These are phyloP conservation scores for Drosophila punjabiensis DNA, from an alignment of 1,140 invertebrate species.

Conservation along the genomic window DNA sequence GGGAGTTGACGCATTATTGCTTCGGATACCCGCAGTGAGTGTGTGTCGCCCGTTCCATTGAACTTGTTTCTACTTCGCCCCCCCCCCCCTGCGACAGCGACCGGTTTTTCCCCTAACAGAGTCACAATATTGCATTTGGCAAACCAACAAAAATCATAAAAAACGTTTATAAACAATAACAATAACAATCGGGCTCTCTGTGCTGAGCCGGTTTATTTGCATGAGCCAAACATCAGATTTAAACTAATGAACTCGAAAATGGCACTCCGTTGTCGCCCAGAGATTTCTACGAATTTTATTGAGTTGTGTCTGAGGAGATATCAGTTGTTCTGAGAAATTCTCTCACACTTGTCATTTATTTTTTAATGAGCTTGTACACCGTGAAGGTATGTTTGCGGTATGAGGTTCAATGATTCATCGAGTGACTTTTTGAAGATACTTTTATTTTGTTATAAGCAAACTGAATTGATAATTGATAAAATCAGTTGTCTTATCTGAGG, in stretches of 20 bases:
- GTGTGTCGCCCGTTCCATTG: conserved; percentile 31
- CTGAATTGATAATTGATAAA: conserved; percentile 2
- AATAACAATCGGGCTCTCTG: conserved; percentile 27
- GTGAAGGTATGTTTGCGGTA: background rate
- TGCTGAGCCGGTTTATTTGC: conserved; percentile 63
- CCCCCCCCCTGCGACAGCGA: background rate
- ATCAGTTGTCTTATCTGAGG: background rate
- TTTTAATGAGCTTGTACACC: conserved; percentile 13
- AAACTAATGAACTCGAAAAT: conserved; percentile 60
- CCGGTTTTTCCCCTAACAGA: conserved; percentile 20
- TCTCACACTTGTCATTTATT: conserved; percentile 18
- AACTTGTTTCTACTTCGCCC: conserved; percentile 31
- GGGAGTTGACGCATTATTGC: conserved; percentile 22
- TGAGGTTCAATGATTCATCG: background rate
- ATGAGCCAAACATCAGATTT: conserved; percentile 49
- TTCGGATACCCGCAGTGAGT: background rate
- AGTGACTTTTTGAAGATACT: background rate
- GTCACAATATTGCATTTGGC: conserved; percentile 35
- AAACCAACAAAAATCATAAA: conserved; percentile 10
- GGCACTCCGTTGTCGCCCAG: conserved; percentile 35
- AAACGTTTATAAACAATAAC: conserved; percentile 30
- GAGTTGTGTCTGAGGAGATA: conserved; percentile 5
- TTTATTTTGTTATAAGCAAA: background rate
- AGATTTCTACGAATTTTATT: conserved; percentile 60
- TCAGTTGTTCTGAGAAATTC: conserved; percentile 27